These are phyloP conservation scores for Chiroxiphia lanceolata DNA, from an alignment of 2,797 vertebrate species.

Conservation along the genomic window DNA sequence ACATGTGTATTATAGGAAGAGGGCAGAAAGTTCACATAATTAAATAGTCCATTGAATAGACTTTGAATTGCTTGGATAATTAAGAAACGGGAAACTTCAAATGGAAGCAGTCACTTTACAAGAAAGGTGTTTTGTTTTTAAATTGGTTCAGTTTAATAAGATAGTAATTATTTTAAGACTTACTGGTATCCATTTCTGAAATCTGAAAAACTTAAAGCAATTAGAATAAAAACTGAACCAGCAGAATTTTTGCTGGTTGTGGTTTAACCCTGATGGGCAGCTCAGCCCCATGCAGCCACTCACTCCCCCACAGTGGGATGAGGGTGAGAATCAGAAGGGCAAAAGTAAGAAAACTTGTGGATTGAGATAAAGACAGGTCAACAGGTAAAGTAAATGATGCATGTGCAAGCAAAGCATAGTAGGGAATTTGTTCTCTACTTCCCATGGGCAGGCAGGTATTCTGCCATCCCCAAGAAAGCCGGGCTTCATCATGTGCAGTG, in stretches of 20 bases:
- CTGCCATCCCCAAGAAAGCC: not conserved
- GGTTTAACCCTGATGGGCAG: not conserved
- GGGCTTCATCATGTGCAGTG: accelerated
- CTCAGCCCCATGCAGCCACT: not conserved
- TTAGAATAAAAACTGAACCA: not conserved
- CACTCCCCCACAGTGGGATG: not conserved
- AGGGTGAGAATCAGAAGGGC: not conserved
- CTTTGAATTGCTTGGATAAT: not conserved
- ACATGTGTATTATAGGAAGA: not conserved
- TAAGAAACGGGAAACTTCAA: not conserved
- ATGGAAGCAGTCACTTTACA: not conserved
- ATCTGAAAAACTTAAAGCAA: not conserved
- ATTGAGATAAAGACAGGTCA: not conserved
- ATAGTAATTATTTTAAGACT: not conserved
- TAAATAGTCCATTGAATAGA: not conserved
- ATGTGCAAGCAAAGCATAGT: not conserved
- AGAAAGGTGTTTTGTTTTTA: not conserved
- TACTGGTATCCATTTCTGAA: not conserved
- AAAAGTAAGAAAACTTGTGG: not conserved
- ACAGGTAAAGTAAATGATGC: not conserved
- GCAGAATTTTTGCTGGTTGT: not conserved
- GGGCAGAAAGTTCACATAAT: not conserved
- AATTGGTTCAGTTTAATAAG: not conserved
- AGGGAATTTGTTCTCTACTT: not conserved
- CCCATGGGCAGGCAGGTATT: not conserved